phyloP scores from a whole-genome alignment of 2,888 invertebrate species.

The Eustalomyia histrio region DNA sequence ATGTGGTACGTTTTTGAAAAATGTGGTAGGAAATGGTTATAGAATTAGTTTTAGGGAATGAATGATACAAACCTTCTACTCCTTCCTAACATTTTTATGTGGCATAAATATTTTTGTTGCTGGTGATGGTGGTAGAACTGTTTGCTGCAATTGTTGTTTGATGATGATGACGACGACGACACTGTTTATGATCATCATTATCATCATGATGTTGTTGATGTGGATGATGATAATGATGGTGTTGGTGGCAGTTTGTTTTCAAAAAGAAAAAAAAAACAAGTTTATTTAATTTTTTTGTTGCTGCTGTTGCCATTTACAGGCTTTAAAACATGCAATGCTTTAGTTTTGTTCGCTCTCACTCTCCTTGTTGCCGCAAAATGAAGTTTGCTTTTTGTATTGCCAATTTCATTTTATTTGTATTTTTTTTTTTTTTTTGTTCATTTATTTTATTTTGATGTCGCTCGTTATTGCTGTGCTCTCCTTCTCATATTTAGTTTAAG shows the following conservation, averaged over 20 bases:
- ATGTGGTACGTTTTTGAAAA: background rate
- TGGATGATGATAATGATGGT: conserved; percentile 20
- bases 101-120: conserved; percentile 5
- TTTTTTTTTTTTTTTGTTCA: background rate
- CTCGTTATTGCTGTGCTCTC: conserved; percentile 43
- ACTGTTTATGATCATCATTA: conserved; percentile 43
- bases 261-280: conserved; percentile 48
- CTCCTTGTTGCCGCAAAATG: background rate
- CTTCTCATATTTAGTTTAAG: conserved; percentile 47
- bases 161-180: conserved; percentile 50
- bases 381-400: conserved; percentile 11
- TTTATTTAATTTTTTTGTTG: conserved; percentile 34
- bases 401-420: too few relatives aligned
- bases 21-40: background rate
- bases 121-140: background rate
- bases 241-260: conserved; percentile 28
- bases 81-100: background rate
- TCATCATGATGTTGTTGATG: conserved; percentile 7
- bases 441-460: background rate
- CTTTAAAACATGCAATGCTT: conserved; percentile 32
- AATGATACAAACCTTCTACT: background rate
- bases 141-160: conserved; percentile 23
- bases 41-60: background rate
- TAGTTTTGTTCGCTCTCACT: conserved; percentile 17
- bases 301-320: conserved; percentile 39